Evolutionary conservation across 2,113 vertebrate genomes (phyloP).

Genomic region (Tonatia bakeri): DNA sequence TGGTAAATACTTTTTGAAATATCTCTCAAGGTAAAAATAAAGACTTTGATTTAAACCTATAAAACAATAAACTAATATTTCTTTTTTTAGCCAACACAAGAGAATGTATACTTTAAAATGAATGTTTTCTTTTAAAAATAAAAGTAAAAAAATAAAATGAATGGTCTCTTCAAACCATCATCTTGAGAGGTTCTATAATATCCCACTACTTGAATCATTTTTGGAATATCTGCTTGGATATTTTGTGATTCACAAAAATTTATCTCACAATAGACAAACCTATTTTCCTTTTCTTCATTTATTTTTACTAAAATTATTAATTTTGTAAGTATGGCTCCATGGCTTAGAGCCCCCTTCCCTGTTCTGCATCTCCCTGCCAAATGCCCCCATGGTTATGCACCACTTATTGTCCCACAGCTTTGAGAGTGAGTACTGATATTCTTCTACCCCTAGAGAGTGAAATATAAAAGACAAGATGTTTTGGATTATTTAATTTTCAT

Average conservation of each 20-base stretch:
- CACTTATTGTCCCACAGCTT: not conserved
- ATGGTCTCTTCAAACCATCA: not conserved
- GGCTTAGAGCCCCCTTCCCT: not conserved
- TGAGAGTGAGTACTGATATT: not conserved
- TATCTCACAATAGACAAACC: not conserved
- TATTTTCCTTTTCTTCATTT: constrained; percentile 15
- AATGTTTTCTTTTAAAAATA: not conserved
- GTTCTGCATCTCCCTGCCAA: not conserved
- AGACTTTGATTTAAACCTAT: not conserved
- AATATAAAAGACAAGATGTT: constrained; percentile 32
- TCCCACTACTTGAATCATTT: not conserved
- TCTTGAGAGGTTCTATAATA: constrained; percentile 18
- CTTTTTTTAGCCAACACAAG: not conserved
- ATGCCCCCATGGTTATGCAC: not conserved
- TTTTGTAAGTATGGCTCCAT: not conserved
- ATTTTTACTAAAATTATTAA: constrained; percentile 27
- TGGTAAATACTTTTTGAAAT: constrained; percentile 5
- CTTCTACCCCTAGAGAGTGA: not conserved
- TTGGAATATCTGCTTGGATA: constrained; percentile 25
- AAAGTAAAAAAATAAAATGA: not conserved
- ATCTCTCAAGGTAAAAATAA: not conserved
- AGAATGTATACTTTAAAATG: not conserved
- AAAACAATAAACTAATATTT: constrained; percentile 28
- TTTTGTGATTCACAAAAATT: not conserved
- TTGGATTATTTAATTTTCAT: not conserved